A percentile compares a stretch with the other conserved stretches of the same genome.
phyloP scores from a whole-genome alignment of 1,140 invertebrate genomes.

The Drosophila nigrodunni region DNA sequence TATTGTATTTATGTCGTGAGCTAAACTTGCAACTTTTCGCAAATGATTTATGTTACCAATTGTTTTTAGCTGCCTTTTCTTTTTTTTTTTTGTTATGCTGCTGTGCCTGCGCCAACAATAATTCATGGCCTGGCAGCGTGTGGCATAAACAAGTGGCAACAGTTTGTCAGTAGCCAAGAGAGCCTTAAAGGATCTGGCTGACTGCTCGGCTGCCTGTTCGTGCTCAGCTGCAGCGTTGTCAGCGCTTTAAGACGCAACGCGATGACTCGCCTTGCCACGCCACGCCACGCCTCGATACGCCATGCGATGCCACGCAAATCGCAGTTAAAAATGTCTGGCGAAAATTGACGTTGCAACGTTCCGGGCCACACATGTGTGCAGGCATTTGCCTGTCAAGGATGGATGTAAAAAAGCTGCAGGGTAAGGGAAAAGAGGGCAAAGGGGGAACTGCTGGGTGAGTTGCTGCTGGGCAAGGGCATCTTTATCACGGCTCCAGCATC shows the following conservation, averaged over 20 bases:
- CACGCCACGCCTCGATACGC: constrained; percentile 53
- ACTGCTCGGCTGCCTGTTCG: neutral
- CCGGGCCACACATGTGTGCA: constrained; percentile 37
- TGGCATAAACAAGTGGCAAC: constrained; percentile 77
- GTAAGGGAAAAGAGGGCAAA: neutral
- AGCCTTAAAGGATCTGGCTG: constrained; percentile 60
- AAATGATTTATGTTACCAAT: constrained; percentile 80
- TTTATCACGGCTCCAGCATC: constrained; percentile 44
- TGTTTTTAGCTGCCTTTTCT: constrained; percentile 63
- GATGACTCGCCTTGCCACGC: neutral
- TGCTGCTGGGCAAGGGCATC: constrained; percentile 31
- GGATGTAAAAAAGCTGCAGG: neutral
- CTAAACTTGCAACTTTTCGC: constrained; percentile 77
- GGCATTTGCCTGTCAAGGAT: constrained; percentile 36
- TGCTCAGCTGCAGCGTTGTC: constrained; percentile 37
- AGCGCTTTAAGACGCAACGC: constrained; percentile 52
- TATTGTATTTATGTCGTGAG: constrained; percentile 80
- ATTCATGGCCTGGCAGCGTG: constrained; percentile 69
- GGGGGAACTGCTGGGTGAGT: neutral
- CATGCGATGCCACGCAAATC: constrained; percentile 35
- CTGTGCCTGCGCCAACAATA: constrained; percentile 71
- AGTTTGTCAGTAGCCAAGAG: constrained; percentile 72
- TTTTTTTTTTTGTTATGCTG: constrained; percentile 22
- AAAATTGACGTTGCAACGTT: constrained; percentile 59
- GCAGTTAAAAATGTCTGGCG: constrained; percentile 59